Evolutionary conservation across 2,888 invertebrate species (phyloP), one percentile per base, ranked within the genome.

Genomic region (Orchesella flavescens): DNA sequence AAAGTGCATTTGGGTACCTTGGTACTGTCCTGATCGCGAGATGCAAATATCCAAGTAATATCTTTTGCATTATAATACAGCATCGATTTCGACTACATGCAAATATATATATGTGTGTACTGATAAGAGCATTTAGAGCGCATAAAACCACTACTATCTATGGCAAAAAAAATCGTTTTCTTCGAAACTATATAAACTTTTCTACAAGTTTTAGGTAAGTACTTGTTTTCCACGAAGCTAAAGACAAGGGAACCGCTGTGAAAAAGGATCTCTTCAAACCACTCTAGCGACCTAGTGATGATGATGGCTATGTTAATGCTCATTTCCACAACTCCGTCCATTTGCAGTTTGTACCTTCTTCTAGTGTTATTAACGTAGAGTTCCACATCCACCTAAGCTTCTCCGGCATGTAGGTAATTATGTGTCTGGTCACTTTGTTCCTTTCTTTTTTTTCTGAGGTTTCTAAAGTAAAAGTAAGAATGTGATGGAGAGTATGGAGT

Each of bases 331-430:
- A 66, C 66, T 66, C 19, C 66, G 7, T 66, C 44, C 44, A 44
- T 19, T 66, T 21, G 9, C 17, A 66, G 44, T n/a, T 9, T 44
- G 21, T 66, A 43, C 43, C 66, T 59, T 59, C 59, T 17, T 19
- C 59, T 53, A 19, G 17, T 66, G 66, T 63, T 63, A 63, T 34
- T 34, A 63, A 23, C 63, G 63, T 24, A 23, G 66, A 12, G 10
- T 66, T 66, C 43, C 66, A 66, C 66, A 43, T 66, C 66, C 34
- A 34, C 34, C 2, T 34, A 66, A 53, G 66, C 66, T 66, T 66
- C 44, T 43, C n/a, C 66, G 66, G 66, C 66, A 66, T 66, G 66
- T 66, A 44, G 66, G 44, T 66, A 66, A 66, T 66, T 66, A 66
- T 66, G 66, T 66, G 66, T 44, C 44, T 15, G 44, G 44, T 66